phyloP scores from a whole-genome alignment of 2,797 vertebrate species.

The Spinibarbus caldwelli region DNA sequence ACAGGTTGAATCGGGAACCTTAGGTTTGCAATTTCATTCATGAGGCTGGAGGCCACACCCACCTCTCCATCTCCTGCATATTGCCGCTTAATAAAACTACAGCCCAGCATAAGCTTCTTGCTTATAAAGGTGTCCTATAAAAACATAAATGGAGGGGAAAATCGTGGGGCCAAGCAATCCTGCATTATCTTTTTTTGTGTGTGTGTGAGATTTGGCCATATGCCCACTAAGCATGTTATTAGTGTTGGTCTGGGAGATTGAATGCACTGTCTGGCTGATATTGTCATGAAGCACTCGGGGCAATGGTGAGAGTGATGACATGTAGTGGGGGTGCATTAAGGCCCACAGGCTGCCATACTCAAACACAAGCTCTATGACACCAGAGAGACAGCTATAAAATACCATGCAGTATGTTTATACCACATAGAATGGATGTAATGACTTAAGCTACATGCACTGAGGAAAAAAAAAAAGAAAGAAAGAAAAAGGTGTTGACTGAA shows the following conservation, averaged over 20 bases:
- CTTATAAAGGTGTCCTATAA: conserved; percentile 30
- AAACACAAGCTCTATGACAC: conserved; percentile 62
- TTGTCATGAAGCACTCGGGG: conserved; percentile 70
- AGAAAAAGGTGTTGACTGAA: neutral
- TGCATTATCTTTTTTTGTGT: conserved; percentile 66
- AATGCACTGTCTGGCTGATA: conserved; percentile 70
- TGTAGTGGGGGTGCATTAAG: conserved; percentile 65
- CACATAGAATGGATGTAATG: neutral
- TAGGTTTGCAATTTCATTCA: conserved; percentile 84
- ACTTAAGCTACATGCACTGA: neutral
- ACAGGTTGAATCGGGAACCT: conserved; percentile 86
- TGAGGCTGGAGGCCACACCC: conserved; percentile 75
- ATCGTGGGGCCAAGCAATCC: conserved; percentile 42
- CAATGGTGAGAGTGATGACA: conserved; percentile 72
- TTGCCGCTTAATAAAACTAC: conserved; percentile 74
- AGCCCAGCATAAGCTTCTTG: conserved; percentile 60
- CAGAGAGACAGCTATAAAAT: conserved; percentile 39
- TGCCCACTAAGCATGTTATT: conserved; percentile 65
- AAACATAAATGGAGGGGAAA: conserved; percentile 51
- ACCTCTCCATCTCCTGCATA: conserved; percentile 57
- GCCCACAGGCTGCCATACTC: conserved; percentile 61
- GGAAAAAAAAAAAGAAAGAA: too few species aligned
- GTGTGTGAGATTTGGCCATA: conserved; percentile 57
- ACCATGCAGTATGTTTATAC: neutral
- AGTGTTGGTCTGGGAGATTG: conserved; percentile 67